Evolutionary conservation across 2,113 vertebrate genomes (phyloP).

Genomic region (Procavia capensis): DNA sequence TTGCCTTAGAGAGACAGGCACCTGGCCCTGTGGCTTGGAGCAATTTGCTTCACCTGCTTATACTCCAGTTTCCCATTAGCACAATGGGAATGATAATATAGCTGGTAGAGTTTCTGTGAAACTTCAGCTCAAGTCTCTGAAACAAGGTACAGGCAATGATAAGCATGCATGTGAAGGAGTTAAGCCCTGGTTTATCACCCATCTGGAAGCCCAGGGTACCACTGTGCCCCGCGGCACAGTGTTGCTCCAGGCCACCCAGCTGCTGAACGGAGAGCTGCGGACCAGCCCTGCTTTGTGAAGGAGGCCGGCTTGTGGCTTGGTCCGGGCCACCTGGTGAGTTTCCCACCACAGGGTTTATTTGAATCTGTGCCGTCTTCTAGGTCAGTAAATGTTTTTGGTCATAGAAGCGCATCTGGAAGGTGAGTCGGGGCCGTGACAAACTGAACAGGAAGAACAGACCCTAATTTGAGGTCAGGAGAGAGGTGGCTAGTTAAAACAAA

Average conservation of each 20-base stretch:
- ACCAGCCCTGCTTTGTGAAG: neutral
- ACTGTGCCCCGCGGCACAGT: fast-evolving
- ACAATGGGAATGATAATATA: neutral
- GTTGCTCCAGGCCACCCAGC: neutral
- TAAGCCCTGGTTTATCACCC: neutral
- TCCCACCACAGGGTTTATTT: neutral
- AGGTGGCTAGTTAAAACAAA: neutral
- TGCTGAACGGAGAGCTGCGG: neutral
- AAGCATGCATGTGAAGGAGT: neutral
- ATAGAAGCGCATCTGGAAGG: neutral
- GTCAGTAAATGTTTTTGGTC: neutral
- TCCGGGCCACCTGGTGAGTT: neutral
- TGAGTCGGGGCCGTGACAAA: neutral
- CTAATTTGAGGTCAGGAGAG: neutral
- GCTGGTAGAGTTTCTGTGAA: neutral
- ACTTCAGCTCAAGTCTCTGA: neutral
- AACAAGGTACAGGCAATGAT: neutral
- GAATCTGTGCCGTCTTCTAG: neutral
- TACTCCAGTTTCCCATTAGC: neutral
- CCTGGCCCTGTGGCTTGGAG: neutral
- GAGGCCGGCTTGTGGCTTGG: neutral
- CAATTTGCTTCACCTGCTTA: neutral
- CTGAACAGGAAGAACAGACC: neutral
- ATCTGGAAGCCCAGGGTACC: neutral
- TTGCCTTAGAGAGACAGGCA: neutral